Percentiles rank a stretch among this genome's conserved stretches.
Conservation (phyloP, 1,140 invertebrate species). For the Drosophila kikkawai region DNA sequence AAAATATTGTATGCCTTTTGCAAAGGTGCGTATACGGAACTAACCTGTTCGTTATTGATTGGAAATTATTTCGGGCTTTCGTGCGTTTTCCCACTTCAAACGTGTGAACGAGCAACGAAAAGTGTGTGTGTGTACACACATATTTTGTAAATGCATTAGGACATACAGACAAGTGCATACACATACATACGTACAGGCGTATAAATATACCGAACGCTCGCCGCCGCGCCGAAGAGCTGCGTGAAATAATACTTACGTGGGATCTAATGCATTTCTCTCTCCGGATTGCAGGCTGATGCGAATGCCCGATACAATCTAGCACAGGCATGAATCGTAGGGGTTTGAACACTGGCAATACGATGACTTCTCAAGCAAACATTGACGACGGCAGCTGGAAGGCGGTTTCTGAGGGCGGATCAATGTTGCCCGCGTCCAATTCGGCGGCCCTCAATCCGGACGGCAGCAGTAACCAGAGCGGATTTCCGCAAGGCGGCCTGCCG, state of each 20-base stretch:
- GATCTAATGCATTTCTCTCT: conserved; percentile 16
- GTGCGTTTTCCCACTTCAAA: conserved; percentile 2
- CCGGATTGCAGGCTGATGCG: conserved; percentile 53
- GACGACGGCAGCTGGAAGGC: conserved; percentile 81
- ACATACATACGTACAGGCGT: conserved; percentile 40
- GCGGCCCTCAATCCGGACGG: conserved; percentile 73
- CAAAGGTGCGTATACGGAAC: conserved; percentile 48
- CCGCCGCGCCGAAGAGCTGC: conserved; percentile 24
- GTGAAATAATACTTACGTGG: conserved; percentile 17
- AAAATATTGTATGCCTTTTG: conserved; percentile 63
- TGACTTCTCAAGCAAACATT: conserved; percentile 81
- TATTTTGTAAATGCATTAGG: conserved; percentile 60
- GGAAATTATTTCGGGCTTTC: background rate
- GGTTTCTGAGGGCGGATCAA: conserved; percentile 68
- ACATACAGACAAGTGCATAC: conserved; percentile 57
- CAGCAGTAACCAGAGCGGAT: conserved; percentile 72
- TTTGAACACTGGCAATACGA: conserved; percentile 79
- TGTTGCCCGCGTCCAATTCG: conserved; percentile 72
- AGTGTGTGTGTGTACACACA: conserved; percentile 52
- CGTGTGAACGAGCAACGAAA: conserved; percentile 9
- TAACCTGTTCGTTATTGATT: conserved; percentile 3
- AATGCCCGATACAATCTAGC: conserved; percentile 60
- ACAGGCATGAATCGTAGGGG: conserved; percentile 83
- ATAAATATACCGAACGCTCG: conserved; percentile 37
- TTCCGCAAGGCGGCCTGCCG: conserved; percentile 73